Base-by-base conservation (phyloP, 2,797 vertebrate genomes). In the Centropyge bicolor region DNA sequence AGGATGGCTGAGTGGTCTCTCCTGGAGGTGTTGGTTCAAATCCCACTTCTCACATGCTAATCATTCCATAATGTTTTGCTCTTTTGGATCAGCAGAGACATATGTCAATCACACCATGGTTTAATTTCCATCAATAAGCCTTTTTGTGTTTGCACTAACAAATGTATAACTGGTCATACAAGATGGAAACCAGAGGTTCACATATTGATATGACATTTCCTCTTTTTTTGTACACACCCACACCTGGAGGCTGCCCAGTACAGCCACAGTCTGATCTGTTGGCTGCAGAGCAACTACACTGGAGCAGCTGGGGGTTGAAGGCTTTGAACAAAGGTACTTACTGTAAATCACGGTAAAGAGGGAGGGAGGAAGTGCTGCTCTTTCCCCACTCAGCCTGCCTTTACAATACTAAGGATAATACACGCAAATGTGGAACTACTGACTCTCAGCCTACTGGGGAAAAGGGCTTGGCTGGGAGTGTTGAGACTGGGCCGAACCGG, bases 401-500 rank as follows among this genome's bases (percentile, higher is more conserved):
- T 8, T 6, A 54, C 5, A 56, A 63, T 19, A 40, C 12, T 13
- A 16, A 4, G 8, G 51, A 63, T 40, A 46, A 70, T 3, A 63
- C 31, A 43, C 45, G 16, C 22, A 46, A 27, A 43, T 12, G 43
- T 63, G 46, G 56, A 41, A 68, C 62, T 40, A 48, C 7, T 73
- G 55, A 81, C 67, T 71, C 61, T 69, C n/a, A 12, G 83, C 41
- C 46, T 51, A 41, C 48, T 51, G 35, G 36, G 61, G 52, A 35
- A 31, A n/a, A 62, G 45, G 48, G n/a, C 35, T 22, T 27, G 63
- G 65, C 69, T 83, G 73, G 45, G 61, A 80, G 62, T 55, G 61
- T 52, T 77, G 80, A 79, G 60, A 46, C 80, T 19, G 55, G 74
- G 66, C 83, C 43, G 11, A 76, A 74, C 63, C 54, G 20, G 72